A percentile compares a stretch with the other conserved stretches of the same genome.
Evolutionary conservation across 2,888 invertebrate species (phyloP).

Genomic region (Bursaphelenchus okinawaensis): DNA sequence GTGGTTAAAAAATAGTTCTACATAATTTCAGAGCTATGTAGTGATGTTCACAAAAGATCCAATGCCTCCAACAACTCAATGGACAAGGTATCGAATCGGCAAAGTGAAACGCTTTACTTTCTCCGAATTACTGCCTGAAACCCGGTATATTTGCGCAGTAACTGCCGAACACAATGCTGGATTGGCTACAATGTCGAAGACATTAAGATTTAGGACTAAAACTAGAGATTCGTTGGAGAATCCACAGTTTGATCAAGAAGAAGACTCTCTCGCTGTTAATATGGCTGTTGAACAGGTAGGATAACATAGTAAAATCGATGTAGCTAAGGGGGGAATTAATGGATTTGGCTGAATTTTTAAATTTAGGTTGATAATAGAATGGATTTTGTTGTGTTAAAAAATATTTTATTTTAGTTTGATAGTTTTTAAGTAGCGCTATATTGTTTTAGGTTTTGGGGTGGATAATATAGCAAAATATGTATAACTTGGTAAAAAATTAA

Average conservation of each 20-base stretch:
- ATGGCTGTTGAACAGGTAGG: neutral
- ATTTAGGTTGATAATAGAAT: too few species aligned
- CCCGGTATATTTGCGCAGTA: constrained; percentile 54
- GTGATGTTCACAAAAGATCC: constrained; percentile 55
- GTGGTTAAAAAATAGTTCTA: too few species aligned
- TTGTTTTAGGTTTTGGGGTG: too few species aligned
- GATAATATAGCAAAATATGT: too few species aligned
- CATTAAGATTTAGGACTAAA: constrained; percentile 48
- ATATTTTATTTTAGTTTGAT: too few species aligned
- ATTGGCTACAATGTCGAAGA: constrained; percentile 54
- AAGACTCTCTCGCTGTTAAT: neutral
- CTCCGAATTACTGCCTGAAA: constrained; percentile 46
- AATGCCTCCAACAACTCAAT: constrained; percentile 53
- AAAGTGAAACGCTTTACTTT: constrained; percentile 44
- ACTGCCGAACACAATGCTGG: constrained; percentile 55
- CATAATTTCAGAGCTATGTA: constrained; percentile 32
- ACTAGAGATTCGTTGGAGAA: constrained; percentile 1
- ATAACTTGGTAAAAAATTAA: too few species aligned
- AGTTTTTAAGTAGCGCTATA: too few species aligned
- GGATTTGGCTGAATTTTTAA: too few species aligned
- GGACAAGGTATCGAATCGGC: constrained; percentile 47
- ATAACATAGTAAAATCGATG: too few species aligned
- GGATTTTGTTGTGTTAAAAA: too few species aligned
- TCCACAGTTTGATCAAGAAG: neutral
- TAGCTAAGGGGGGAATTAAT: too few species aligned